Evolutionary conservation across 2,888 invertebrate genomes (phyloP).

Genomic region (Vannuccia rotundouncinata): DNA sequence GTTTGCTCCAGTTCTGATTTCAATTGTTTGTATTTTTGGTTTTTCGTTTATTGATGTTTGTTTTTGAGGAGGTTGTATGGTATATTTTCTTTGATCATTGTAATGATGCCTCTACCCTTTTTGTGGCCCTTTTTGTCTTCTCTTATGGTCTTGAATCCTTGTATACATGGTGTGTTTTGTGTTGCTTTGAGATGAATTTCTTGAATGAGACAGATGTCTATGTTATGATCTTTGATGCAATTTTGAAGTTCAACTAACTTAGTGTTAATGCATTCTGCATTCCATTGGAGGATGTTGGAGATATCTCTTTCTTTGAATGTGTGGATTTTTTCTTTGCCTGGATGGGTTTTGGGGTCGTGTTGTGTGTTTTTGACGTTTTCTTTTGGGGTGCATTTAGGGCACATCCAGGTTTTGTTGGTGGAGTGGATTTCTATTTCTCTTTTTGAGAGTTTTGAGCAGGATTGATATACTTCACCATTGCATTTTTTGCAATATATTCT

Average conservation of each 20-base stretch:
- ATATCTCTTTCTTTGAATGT: neutral
- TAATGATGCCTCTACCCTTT: neutral
- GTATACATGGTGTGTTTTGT: neutral
- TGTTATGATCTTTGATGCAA: neutral
- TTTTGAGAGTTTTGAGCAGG: neutral
- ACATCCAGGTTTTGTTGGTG: neutral
- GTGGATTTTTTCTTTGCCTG: neutral
- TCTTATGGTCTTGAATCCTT: neutral
- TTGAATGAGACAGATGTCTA: slow-evolving; percentile 20
- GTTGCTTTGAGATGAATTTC: neutral
- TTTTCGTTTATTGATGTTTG: neutral
- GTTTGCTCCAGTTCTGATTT: slow-evolving; percentile 5
- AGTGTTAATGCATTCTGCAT: neutral
- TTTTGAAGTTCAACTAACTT: neutral
- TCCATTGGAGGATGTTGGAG: neutral
- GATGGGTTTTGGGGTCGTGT: neutral
- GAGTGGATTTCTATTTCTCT: slow-evolving; percentile 1
- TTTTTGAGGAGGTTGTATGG: neutral
- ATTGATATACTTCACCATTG: neutral
- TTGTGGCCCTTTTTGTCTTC: neutral
- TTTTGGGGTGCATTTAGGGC: slow-evolving; percentile 8
- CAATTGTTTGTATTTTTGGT: neutral
- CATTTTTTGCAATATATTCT: neutral
- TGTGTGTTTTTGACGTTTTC: neutral
- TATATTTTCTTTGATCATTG: neutral